phyloP scores from a whole-genome alignment of 2,113 vertebrate species.

The Anguilla japonica region DNA sequence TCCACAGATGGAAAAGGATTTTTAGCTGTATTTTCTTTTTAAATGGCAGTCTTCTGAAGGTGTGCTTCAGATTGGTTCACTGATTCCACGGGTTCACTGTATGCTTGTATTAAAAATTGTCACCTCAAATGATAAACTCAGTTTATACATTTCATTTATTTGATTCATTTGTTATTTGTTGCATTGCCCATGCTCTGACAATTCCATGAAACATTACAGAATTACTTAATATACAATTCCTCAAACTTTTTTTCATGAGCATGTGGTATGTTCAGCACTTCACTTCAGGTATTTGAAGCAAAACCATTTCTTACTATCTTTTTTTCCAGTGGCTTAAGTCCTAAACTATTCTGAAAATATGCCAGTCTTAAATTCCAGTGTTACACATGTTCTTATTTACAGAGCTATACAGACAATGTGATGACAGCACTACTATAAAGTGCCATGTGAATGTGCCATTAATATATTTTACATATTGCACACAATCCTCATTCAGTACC shows the following conservation, averaged over 20 bases:
- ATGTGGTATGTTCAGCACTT: not conserved
- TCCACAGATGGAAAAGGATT: not conserved
- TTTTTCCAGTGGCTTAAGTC: not conserved
- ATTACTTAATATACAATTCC: too few species aligned
- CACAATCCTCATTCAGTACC: not conserved
- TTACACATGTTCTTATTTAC: not conserved
- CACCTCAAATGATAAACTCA: too few species aligned
- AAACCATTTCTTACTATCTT: not conserved
- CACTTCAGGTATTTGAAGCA: not conserved
- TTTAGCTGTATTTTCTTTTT: not conserved
- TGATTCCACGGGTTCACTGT: not conserved
- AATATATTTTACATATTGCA: not conserved
- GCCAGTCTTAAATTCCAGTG: not conserved
- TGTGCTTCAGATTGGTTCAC: not conserved
- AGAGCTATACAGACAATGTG: not conserved
- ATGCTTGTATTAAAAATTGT: too few species aligned
- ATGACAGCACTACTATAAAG: not conserved
- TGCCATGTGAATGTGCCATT: not conserved
- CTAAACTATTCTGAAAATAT: not conserved
- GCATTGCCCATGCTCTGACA: not conserved
- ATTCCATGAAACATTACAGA: not conserved
- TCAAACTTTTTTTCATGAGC: not conserved
- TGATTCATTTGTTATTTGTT: not conserved
- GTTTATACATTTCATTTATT: too few species aligned
- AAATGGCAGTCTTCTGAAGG: not conserved